Percentiles rank a stretch among this genome's conserved stretches.
Evolutionary conservation across 1,140 invertebrate species (phyloP).

Genomic region (Megalonaias nervosa): DNA sequence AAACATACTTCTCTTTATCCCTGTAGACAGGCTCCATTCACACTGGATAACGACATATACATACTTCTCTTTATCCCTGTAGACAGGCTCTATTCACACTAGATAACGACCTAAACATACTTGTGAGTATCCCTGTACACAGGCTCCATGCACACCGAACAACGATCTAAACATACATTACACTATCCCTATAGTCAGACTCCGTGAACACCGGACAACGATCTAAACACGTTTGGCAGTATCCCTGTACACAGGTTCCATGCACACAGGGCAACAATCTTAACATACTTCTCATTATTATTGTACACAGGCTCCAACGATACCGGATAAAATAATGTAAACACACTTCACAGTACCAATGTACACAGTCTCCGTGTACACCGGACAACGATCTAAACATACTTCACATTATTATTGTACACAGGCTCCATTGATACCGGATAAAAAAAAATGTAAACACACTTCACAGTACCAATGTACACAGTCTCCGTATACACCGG

Average conservation of each 20-base stretch:
- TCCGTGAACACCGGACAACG: neutral
- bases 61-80: too few relatives aligned
- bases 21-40: slow-evolving; percentile 14
- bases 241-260: slow-evolving; percentile 22
- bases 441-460: neutral
- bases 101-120: slow-evolving; percentile 2
- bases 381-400: too few relatives aligned
- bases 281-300: slow-evolving; percentile 26
- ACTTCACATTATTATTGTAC: too few relatives aligned
- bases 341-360: too few relatives aligned
- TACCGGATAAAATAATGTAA: neutral
- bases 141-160: slow-evolving; percentile 10
- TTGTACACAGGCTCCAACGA: slow-evolving; percentile 13
- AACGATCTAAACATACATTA: too few relatives aligned
- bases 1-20: slow-evolving; percentile 28
- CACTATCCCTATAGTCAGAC: too few relatives aligned
- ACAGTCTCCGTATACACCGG: too few relatives aligned
- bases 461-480: too few relatives aligned
- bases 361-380: too few relatives aligned
- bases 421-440: slow-evolving; percentile 12
- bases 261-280: neutral
- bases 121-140: slow-evolving; percentile 22
- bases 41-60: neutral
- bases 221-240: slow-evolving; percentile 19
- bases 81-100: too few relatives aligned